A percentile compares a stretch with the other conserved stretches of the same genome.
These are phyloP conservation scores for Hoplostethus mediterraneus DNA, from an alignment of 2,797 vertebrate genomes.

Conservation along the genomic window DNA sequence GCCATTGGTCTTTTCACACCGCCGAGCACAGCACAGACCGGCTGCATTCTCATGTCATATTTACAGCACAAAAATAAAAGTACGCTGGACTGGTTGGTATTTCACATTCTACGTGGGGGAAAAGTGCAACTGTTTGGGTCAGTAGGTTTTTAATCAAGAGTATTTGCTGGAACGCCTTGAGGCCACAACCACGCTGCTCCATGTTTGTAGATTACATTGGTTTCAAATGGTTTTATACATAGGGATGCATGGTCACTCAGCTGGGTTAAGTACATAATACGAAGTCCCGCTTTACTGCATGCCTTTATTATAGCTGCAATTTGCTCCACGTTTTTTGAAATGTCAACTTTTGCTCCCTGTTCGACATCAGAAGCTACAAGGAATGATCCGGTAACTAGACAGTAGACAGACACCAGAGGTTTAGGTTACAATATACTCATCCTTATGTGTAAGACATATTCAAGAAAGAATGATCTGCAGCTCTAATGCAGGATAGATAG, in stretches of 20 bases:
- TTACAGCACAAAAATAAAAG: constrained; percentile 37
- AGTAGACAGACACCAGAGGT: too few relatives aligned
- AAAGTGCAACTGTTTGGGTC: constrained; percentile 56
- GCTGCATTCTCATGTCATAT: constrained; percentile 35
- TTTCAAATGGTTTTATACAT: constrained; percentile 10
- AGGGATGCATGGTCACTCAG: constrained; percentile 8
- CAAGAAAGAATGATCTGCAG: too few relatives aligned
- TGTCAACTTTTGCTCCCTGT: too few relatives aligned
- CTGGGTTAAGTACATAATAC: neutral
- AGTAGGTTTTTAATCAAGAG: constrained; percentile 71
- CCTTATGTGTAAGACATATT: too few relatives aligned
- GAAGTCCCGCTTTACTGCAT: neutral
- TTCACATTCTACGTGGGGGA: constrained; percentile 41
- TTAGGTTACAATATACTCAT: too few relatives aligned
- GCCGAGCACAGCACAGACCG: constrained; percentile 43
- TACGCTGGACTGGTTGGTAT: constrained; percentile 35
- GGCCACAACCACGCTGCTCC: constrained; percentile 13
- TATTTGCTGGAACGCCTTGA: constrained; percentile 49
- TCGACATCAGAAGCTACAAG: too few relatives aligned
- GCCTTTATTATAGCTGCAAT: too few relatives aligned
- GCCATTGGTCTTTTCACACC: constrained; percentile 52
- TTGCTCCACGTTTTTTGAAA: too few relatives aligned
- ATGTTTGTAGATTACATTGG: constrained; percentile 26
- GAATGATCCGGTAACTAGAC: too few relatives aligned
- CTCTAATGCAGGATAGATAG: too few relatives aligned